Evolutionary conservation across 2,797 vertebrate genomes (phyloP).

Genomic region (Enoplosus armatus): DNA sequence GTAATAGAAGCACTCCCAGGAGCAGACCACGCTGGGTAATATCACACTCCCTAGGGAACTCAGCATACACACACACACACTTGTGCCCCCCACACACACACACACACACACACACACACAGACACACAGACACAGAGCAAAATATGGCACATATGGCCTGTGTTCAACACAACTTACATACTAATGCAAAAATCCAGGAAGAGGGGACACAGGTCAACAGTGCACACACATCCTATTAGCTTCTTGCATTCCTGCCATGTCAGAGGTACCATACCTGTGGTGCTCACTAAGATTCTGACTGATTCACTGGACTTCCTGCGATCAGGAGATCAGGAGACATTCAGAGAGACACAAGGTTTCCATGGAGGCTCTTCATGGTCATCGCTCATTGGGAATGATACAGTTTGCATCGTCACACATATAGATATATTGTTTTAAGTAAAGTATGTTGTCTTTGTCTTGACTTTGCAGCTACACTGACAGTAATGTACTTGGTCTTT

Average conservation of each 20-base stretch:
- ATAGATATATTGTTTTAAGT: no score
- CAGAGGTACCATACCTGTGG: slow-evolving; percentile 8
- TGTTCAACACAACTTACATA: slow-evolving; percentile 63
- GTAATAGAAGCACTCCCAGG: slow-evolving; percentile 82
- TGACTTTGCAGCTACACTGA: neutral
- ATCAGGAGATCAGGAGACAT: no score
- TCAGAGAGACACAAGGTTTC: neutral
- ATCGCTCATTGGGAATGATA: neutral
- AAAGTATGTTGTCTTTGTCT: no score
- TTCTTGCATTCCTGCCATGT: slow-evolving; percentile 49
- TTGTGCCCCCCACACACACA: slow-evolving; percentile 12
- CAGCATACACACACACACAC: slow-evolving; percentile 56
- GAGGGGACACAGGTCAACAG: slow-evolving; percentile 38
- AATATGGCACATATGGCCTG: slow-evolving; percentile 66
- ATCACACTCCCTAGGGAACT: slow-evolving; percentile 82
- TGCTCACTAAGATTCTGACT: slow-evolving; percentile 11
- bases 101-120: slow-evolving; percentile 48
- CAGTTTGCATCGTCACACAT: neutral
- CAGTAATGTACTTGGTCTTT: neutral
- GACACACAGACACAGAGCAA: slow-evolving; percentile 31
- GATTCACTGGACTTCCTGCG: slow-evolving; percentile 8
- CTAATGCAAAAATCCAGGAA: slow-evolving; percentile 61
- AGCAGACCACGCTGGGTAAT: slow-evolving; percentile 83
- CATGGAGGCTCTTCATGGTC: neutral
- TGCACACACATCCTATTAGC: slow-evolving; percentile 49